phyloP scores from a whole-genome alignment of 1,140 invertebrate genomes.

The Diplogasteroides magnus region DNA sequence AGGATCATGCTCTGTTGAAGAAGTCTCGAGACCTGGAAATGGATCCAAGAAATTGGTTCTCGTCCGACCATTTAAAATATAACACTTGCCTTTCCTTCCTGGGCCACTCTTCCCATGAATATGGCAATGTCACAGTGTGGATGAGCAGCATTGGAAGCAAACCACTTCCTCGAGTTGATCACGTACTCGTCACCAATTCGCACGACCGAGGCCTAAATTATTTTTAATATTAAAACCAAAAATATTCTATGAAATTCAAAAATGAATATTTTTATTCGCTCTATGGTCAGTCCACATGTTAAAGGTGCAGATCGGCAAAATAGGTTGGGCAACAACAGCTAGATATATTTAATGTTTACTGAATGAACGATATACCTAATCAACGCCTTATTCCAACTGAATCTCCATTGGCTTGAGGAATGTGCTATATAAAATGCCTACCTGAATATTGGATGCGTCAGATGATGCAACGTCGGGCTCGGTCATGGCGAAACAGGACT shows the following conservation, averaged over 20 bases:
- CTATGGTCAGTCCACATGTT: background rate
- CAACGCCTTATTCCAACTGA: too few relatives aligned
- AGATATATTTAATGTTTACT: background rate
- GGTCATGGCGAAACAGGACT: constrained; percentile 61
- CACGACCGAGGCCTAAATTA: constrained; percentile 47
- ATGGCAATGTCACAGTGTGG: constrained; percentile 58
- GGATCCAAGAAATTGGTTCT: constrained; percentile 4
- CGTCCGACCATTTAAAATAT: constrained; percentile 1
- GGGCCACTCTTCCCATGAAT: constrained; percentile 60
- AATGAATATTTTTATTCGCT: too few relatives aligned
- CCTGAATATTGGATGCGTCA: constrained; percentile 60
- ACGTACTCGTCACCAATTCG: constrained; percentile 57
- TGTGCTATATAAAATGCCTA: constrained; percentile 44
- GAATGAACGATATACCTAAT: too few relatives aligned
- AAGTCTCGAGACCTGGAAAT: constrained; percentile 41
- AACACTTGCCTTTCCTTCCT: constrained; percentile 13
- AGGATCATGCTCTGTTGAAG: constrained; percentile 60
- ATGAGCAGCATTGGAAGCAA: constrained; percentile 58
- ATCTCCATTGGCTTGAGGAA: too few relatives aligned
- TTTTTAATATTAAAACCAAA: background rate
- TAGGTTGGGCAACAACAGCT: background rate
- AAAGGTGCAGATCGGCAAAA: background rate
- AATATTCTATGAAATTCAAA: too few relatives aligned
- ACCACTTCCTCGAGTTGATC: constrained; percentile 60
- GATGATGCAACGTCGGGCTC: constrained; percentile 60